Percentiles rank a stretch among this genome's conserved stretches.
These are phyloP conservation scores for Akabosia matsudoensis DNA, from an alignment of 1,140 invertebrate species.

Conservation along the genomic window DNA sequence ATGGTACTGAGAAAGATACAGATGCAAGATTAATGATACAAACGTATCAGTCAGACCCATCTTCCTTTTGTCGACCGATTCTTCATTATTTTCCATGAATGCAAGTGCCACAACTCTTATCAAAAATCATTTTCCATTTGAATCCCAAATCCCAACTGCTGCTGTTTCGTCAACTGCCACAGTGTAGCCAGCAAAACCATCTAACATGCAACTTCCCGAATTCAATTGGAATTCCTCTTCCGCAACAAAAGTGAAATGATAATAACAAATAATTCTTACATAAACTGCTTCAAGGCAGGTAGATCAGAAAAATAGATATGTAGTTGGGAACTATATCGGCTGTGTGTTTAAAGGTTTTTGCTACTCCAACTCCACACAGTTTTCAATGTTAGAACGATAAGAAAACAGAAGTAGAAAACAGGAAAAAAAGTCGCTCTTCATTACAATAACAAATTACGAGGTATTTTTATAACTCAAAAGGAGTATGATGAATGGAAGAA, in stretches of 20 bases:
- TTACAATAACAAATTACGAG: constrained; percentile 15
- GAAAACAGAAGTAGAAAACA: not conserved
- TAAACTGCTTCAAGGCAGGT: constrained; percentile 21
- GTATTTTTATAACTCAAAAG: constrained; percentile 14
- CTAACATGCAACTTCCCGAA: not conserved
- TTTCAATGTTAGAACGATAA: not conserved
- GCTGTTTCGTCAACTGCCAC: not conserved
- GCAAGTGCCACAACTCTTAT: constrained; percentile 20
- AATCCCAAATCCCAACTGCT: constrained; percentile 17
- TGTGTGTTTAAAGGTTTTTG: not conserved
- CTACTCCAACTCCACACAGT: not conserved
- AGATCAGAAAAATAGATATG: not conserved
- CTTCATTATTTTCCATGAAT: constrained; percentile 13
- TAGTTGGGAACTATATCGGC: constrained; percentile 3
- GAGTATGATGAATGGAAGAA: not conserved
- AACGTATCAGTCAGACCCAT: constrained; percentile 22
- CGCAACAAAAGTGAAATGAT: constrained; percentile 15
- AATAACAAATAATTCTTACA: constrained; percentile 22
- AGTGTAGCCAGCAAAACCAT: too few relatives aligned
- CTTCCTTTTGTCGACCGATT: constrained; percentile 22
- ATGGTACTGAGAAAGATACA: not conserved
- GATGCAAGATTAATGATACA: constrained; percentile 25
- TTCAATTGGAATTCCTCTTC: constrained; percentile 20
- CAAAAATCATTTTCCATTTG: not conserved
- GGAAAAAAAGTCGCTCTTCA: too few relatives aligned